A percentile compares a stretch with the other conserved stretches of the same genome.
Conservation (phyloP, 2,888 invertebrate species). For the Nomada hirtipes region DNA sequence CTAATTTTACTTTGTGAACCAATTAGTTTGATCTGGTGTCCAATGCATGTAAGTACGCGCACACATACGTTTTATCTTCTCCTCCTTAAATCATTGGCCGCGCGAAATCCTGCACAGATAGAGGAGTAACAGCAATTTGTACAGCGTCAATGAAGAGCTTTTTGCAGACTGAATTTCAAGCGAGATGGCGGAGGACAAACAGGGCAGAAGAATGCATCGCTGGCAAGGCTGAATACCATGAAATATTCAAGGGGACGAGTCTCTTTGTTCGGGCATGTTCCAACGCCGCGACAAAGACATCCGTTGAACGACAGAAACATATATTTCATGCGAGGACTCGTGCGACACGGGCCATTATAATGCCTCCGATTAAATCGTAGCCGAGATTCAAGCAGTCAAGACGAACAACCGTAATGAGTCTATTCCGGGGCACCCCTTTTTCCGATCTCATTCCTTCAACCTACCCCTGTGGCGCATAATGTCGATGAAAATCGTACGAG, state of each 20-base stretch:
- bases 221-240: slow-evolving; percentile 48
- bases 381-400: slow-evolving; percentile 34
- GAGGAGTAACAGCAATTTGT: slow-evolving; percentile 31
- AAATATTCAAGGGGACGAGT: slow-evolving; percentile 53
- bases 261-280: slow-evolving; percentile 48
- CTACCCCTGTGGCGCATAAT: slow-evolving; percentile 64
- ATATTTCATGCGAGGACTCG: slow-evolving; percentile 50
- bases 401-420: slow-evolving; percentile 61
- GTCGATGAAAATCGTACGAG: slow-evolving; percentile 62
- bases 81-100: no score
- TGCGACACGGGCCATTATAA: slow-evolving; percentile 55
- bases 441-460: slow-evolving; percentile 45
- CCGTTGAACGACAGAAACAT: slow-evolving; percentile 56
- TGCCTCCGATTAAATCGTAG: slow-evolving; percentile 56
- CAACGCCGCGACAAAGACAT: slow-evolving; percentile 48
- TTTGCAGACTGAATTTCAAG: not conserved
- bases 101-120: not conserved
- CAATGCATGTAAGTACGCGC: no score
- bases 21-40: no score
- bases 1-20: no score
- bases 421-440: slow-evolving; percentile 65
- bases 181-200: slow-evolving; percentile 4
- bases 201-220: slow-evolving; percentile 30
- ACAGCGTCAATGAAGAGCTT: slow-evolving; percentile 23
- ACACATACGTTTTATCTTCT: no score